Base-by-base conservation (phyloP, 1,140 invertebrate species). In the Ridgeia piscesae region DNA sequence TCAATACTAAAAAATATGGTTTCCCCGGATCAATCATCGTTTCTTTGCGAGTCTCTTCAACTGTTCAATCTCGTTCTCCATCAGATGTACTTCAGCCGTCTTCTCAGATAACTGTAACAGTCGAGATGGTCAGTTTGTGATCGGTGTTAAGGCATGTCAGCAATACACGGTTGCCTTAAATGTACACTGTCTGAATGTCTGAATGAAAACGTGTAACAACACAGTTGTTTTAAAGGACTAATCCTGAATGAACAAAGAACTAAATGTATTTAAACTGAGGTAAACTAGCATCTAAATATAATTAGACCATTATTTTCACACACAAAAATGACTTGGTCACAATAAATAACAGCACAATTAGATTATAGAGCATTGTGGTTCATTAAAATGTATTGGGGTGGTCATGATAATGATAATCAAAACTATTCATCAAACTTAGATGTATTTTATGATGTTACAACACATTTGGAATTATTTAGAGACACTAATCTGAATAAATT, bases 51-150 rank as follows among this genome's bases (percentile, higher is more conserved):
- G 89, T 33, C 91, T 92, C 93, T 94, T 95, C 35, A 96, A 92
- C 92, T 95, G 94, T 92, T 95, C 95, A 31, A 95, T 93, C 94
- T 96, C 95, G 96, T 96, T 94, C 94, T 96, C 95, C 94, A 97
- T 96, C 88, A 97, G 96, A 94, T 97, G 97, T 77, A 96, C 96
- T 93, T 97, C 97, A 0, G 97, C 97, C 48, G 97, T 97, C 92
- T 97, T 97, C 95, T 97, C 97, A 2, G 97, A 97, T 94, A 98
- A 96, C 97, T 97, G 94, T 91, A 96, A 96, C 58, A 77, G 17
- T 21, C 17, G 58, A 77, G 58, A 31, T 77, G 6, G 58, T 77
- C 11, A 21, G 58, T 77, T 77, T 77, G 58, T 31, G 27, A 4
- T 77, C 58, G 27, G 27, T n/a, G n/a, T n/a, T n/a, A n/a, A n/a